A percentile compares a stretch with the other conserved stretches of the same genome.
Conservation (phyloP, 2,113 vertebrate genomes). For the rat (Rattus norvegicus) region DNA sequence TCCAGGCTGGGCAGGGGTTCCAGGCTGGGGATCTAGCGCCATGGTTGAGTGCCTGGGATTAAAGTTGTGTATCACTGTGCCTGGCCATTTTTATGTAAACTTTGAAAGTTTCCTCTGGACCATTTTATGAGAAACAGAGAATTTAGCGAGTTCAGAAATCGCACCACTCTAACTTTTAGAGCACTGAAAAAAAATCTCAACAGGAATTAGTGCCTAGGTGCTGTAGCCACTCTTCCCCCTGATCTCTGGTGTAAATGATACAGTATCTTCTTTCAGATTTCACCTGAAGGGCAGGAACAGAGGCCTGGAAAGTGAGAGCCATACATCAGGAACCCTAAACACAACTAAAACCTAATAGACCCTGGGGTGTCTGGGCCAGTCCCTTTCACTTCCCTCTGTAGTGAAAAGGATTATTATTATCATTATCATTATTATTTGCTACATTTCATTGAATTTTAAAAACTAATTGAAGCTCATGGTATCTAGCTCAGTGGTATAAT, state of each 20-base stretch:
- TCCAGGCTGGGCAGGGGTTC: background rate
- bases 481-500: background rate
- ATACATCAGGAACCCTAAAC: background rate
- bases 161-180: background rate
- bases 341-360: background rate
- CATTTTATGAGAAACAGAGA: background rate
- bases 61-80: background rate
- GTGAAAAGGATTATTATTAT: slow-evolving; percentile 27
- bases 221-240: background rate
- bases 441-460: slow-evolving; percentile 49
- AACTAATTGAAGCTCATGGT: background rate
- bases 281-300: background rate
- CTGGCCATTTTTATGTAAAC: background rate
- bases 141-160: background rate
- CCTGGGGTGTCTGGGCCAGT: background rate
- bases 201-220: slow-evolving; percentile 1
- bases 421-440: background rate
- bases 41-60: background rate
- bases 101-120: slow-evolving; percentile 5
- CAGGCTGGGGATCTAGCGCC: background rate
- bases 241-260: background rate
- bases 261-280: slow-evolving; percentile 5
- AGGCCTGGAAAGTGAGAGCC: slow-evolving; percentile 31
- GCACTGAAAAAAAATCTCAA: background rate
- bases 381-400: background rate